Conservation (phyloP, 1,140 invertebrate species). For the Caenorhabditis latens region DNA sequence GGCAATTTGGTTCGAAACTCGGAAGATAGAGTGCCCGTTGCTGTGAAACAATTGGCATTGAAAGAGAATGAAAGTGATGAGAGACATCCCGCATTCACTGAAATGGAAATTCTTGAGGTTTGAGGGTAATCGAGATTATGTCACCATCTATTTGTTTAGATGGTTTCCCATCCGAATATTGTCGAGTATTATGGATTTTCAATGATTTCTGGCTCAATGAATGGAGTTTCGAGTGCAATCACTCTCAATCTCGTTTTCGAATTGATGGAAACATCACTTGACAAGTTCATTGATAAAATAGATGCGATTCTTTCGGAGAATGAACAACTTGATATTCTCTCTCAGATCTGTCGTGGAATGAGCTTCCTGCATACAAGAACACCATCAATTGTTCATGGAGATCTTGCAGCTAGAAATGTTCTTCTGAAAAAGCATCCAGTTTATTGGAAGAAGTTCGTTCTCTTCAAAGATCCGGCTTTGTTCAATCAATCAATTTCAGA, state of each 20-base stretch:
- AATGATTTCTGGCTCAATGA: background rate
- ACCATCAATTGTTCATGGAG: slow-evolving; percentile 59
- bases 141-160: background rate
- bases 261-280: background rate
- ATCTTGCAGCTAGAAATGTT: slow-evolving; percentile 61
- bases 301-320: slow-evolving; percentile 38
- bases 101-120: slow-evolving; percentile 45
- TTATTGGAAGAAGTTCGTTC: background rate
- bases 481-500: background rate
- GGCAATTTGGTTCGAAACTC: background rate
- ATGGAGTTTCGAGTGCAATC: background rate
- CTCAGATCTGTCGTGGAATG: slow-evolving; percentile 57
- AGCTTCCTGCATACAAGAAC: slow-evolving; percentile 52
- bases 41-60: slow-evolving; percentile 29
- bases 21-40: background rate
- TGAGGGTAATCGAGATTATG: background rate
- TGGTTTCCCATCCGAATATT: slow-evolving; percentile 36
- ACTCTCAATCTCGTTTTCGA: slow-evolving; percentile 5
- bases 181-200: slow-evolving; percentile 14
- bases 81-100: slow-evolving; percentile 24
- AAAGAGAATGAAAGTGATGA: slow-evolving; percentile 13
- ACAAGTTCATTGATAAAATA: slow-evolving; percentile 28
- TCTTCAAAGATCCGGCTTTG: no score
- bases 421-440: slow-evolving; percentile 59
- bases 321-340: slow-evolving; percentile 12